These are phyloP conservation scores for Pseudorhombus dupliciocellatus DNA, from an alignment of 2,113 vertebrate genomes.

Conservation along the genomic window DNA sequence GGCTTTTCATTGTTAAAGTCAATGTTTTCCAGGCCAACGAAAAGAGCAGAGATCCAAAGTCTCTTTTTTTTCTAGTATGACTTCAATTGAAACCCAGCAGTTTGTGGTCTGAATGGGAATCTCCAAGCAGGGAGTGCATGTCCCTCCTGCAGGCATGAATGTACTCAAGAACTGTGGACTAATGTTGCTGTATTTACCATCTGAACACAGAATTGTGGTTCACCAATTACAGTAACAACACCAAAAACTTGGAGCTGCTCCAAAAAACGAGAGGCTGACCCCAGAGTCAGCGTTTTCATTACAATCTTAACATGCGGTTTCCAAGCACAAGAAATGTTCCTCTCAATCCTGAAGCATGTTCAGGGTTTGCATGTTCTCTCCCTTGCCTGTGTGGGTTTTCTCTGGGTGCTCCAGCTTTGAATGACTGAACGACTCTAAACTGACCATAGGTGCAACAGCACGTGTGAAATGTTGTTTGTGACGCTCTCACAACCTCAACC, in stretches of 20 bases:
- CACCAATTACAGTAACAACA: conserved; percentile 29
- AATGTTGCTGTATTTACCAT: conserved; percentile 37
- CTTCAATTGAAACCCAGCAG: conserved; percentile 15
- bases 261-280: background rate
- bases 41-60: conserved; percentile 40
- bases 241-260: too few species aligned
- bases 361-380: too few species aligned
- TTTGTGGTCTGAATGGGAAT: conserved; percentile 38
- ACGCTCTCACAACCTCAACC: too few species aligned
- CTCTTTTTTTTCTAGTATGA: conserved; percentile 37
- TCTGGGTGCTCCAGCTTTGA: too few species aligned
- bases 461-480: too few species aligned
- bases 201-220: conserved; percentile 19
- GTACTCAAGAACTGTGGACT: conserved; percentile 34
- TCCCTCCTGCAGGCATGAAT: conserved; percentile 19
- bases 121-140: conserved; percentile 22
- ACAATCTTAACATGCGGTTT: conserved; percentile 3
- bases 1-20: conserved; percentile 33
- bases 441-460: too few species aligned
- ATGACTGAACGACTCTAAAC: too few species aligned
- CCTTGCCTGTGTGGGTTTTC: too few species aligned
- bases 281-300: conserved; percentile 27
- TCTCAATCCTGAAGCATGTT: background rate
- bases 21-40: conserved; percentile 33
- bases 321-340: background rate